Evolutionary conservation across 2,888 invertebrate genomes (phyloP).

Genomic region (Scrobipalpa costella): DNA sequence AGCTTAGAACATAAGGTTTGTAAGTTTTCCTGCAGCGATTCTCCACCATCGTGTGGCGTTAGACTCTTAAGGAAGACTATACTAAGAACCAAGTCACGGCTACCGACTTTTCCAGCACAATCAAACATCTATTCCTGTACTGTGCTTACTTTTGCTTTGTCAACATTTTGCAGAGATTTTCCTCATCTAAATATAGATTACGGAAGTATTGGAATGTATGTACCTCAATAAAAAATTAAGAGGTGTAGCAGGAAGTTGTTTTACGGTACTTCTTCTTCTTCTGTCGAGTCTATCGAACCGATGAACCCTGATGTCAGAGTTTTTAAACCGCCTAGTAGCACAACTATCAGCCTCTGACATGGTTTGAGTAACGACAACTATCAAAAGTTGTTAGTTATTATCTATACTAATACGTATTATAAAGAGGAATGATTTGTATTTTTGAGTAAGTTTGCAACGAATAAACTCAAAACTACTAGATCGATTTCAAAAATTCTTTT

Average conservation of each 20-base stretch:
- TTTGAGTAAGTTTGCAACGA: no score
- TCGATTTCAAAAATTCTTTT: no score
- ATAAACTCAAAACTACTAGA: no score
- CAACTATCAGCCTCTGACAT: no score
- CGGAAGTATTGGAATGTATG: neutral
- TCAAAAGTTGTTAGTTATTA: no score
- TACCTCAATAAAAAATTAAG: constrained; percentile 5
- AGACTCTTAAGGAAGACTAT: neutral
- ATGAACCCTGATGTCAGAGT: no score
- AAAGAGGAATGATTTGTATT: no score
- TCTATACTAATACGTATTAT: no score
- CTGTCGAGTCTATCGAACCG: no score
- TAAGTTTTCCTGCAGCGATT: neutral
- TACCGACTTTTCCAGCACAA: neutral
- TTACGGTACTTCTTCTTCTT: neutral
- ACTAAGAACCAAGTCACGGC: neutral
- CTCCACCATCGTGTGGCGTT: neutral
- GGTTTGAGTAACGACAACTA: no score
- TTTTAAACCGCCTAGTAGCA: no score
- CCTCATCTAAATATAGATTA: neutral
- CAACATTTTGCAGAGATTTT: neutral
- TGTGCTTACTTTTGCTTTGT: constrained; percentile 6
- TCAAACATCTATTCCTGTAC: neutral
- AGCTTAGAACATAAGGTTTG: neutral
- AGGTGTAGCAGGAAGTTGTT: neutral